These are phyloP conservation scores for Synanceia verrucosa DNA, from an alignment of 2,797 vertebrate genomes.

Conservation along the genomic window DNA sequence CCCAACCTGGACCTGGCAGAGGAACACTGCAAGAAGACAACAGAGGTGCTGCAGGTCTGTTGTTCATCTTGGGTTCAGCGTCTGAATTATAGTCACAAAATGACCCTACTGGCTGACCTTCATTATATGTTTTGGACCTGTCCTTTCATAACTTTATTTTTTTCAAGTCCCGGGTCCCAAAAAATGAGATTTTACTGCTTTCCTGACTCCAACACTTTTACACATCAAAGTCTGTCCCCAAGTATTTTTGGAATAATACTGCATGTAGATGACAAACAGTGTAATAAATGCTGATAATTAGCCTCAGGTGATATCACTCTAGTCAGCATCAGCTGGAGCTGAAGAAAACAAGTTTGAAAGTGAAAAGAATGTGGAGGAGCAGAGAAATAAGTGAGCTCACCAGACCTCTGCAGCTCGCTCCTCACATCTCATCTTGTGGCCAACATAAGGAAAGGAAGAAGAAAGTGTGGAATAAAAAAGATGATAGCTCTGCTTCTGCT, in stretches of 20 bases:
- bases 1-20: slow-evolving; percentile 16
- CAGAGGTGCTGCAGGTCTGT: slow-evolving; percentile 50
- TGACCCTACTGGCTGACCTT: background rate
- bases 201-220: background rate
- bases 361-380: background rate
- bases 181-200: background rate
- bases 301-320: background rate
- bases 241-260: background rate
- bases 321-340: background rate
- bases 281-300: background rate
- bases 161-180: background rate
- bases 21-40: slow-evolving; percentile 27
- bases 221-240: background rate
- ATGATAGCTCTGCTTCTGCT: background rate
- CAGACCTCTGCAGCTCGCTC: background rate
- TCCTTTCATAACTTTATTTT: background rate
- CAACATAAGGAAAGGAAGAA: background rate
- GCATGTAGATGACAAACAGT: background rate
- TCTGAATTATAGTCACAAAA: background rate
- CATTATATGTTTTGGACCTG: background rate
- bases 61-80: background rate
- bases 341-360: background rate
- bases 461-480: background rate
- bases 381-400: background rate
- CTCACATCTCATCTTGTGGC: background rate